Evolutionary conservation across 2,797 vertebrate species (phyloP), one percentile per base, ranked within the genome.

Genomic region (Chaunax sp.): DNA sequence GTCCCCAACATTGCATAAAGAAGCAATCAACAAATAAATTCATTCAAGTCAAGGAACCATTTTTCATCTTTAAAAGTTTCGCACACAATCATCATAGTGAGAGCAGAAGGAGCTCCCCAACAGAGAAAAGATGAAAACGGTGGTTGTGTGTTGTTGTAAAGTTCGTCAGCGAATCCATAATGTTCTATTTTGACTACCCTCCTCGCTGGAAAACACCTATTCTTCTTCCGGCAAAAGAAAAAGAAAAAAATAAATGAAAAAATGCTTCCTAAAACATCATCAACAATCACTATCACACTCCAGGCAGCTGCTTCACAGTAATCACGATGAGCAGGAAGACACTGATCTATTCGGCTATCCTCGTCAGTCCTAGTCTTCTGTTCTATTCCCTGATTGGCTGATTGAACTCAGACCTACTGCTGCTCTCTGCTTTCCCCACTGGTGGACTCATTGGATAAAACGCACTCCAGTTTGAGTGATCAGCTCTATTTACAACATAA

Each of bases 1-100:
- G 92, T 92, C 82, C 80, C 88, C 86, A 91, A 91, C 92, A 89
- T 94, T 94, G 93, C 94, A 94, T 94, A 94, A 95, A 94, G 90
- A 91, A 92, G 91, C 89, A 89, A 85, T 92, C 75, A 43, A 87
- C 90, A 92, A 93, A 93, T 91, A 79, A 93, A 92, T 86, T 88
- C 83, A 91, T 93, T 94, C 89, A 92, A 91, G 92, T 93, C 87
- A 93, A 85, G 87, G 86, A 90, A 86, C 80, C 35, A 35, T 52
- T 40, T 40, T 15, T 14, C 14, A 15, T 35, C 7, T 40, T 40
- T 15, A 4, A 88, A 85, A 80, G 81, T 77, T 77, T 81, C 87
- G 86, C 89, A 89, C 91, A 92, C 92, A 91, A 92, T 89, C 87
- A 84, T 90, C 75, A 82, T 75, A 85, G 85, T 80, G 77, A 87